A percentile compares a stretch with the other conserved stretches of the same genome.
Conservation (phyloP, 2,888 invertebrate species). For the Phlogophora meticulosa region DNA sequence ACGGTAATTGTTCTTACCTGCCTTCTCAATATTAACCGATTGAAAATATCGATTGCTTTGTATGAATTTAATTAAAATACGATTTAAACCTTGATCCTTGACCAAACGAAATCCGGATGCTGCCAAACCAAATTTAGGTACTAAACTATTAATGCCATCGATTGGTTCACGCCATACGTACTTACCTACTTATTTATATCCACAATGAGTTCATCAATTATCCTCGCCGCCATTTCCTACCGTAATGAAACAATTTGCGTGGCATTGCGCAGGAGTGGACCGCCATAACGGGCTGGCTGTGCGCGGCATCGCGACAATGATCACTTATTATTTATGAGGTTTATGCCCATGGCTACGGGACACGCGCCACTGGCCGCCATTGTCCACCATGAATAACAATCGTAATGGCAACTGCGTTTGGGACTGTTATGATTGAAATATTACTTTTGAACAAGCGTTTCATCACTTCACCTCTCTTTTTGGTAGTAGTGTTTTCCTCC, state of each 20-base stretch:
- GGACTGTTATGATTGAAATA: conserved; percentile 31
- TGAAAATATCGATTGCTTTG: not conserved
- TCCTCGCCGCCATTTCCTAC: conserved; percentile 55
- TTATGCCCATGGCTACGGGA: conserved; percentile 61
- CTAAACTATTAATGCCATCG: conserved; percentile 20
- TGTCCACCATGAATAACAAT: conserved; percentile 71
- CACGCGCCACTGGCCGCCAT: conserved; percentile 65
- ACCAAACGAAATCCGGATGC: conserved; percentile 41
- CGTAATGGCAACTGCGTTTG: conserved; percentile 56
- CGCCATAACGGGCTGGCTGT: conserved; percentile 68
- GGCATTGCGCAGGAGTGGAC: conserved; percentile 65
- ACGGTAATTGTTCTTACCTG: not conserved
- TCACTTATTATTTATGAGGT: conserved; percentile 67
- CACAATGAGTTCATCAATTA: conserved; percentile 54
- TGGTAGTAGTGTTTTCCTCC: not conserved
- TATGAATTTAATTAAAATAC: not conserved
- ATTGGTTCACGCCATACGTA: not conserved
- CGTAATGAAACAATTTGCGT: conserved; percentile 65
- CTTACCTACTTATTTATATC: conserved; percentile 30
- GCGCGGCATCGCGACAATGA: conserved; percentile 67
- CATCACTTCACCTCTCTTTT: conserved; percentile 13
- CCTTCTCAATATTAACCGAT: too few species aligned
- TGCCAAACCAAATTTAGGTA: conserved; percentile 3
- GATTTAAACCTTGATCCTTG: not conserved
- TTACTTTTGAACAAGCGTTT: conserved; percentile 29